A percentile compares a stretch with the other conserved stretches of the same genome.
Conservation (phyloP, 1,140 invertebrate genomes). For the Diorhabda sublineata region DNA sequence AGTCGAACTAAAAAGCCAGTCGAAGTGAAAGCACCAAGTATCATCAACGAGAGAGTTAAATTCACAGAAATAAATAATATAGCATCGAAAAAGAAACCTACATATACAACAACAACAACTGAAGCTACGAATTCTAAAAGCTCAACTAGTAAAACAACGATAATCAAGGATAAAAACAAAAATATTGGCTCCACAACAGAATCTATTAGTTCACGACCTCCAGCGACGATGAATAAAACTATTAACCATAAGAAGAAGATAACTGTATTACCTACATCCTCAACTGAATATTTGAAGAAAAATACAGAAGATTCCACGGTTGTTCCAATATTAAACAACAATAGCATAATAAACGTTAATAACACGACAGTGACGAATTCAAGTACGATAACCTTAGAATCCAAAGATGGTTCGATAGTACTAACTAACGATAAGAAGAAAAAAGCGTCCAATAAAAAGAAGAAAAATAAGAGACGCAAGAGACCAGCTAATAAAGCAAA, state of each 20-base stretch:
- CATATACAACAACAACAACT: neutral
- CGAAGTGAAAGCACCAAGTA: conserved; percentile 16
- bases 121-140: neutral
- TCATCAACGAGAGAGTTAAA: conserved; percentile 16
- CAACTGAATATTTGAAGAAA: no score
- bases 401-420: conserved; percentile 56
- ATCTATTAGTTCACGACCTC: conserved; percentile 33
- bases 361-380: conserved; percentile 28
- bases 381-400: conserved; percentile 43
- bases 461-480: conserved; percentile 59
- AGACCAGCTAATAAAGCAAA: conserved; percentile 53
- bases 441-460: conserved; percentile 51
- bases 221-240: conserved; percentile 21
- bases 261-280: neutral
- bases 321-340: neutral
- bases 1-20: conserved; percentile 31
- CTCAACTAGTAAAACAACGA: conserved; percentile 13
- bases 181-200: conserved; percentile 32
- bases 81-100: conserved; percentile 3
- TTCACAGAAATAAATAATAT: conserved; percentile 20
- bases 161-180: neutral
- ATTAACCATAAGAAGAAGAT: conserved; percentile 25
- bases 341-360: neutral
- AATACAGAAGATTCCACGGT: neutral
- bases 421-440: conserved; percentile 47